Evolutionary conservation across 2,888 invertebrate species (phyloP).

Genomic region (Adelognathus sp.): DNA sequence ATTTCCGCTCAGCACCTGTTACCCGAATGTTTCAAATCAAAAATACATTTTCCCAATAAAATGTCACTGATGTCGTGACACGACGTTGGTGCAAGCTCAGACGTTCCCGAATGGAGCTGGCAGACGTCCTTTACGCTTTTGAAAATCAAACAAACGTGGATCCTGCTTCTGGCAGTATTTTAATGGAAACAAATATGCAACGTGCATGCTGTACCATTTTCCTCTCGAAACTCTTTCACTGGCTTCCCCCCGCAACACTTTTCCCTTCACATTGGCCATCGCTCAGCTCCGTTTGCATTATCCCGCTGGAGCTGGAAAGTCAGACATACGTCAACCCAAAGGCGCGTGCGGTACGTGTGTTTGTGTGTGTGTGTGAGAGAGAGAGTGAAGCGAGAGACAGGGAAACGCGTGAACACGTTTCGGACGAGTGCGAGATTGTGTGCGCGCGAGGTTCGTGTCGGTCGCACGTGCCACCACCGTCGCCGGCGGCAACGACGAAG

Average conservation of each 20-base stretch:
- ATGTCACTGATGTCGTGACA: not conserved
- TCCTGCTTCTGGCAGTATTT: constrained; percentile 50
- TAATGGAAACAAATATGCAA: constrained; percentile 63
- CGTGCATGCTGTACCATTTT: not conserved
- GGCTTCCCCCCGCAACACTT: constrained; percentile 16
- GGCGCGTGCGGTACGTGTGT: not conserved
- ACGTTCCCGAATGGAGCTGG: not conserved
- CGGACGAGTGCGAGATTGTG: constrained; percentile 27
- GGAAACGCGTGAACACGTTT: constrained; percentile 27
- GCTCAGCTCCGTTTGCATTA: constrained; percentile 38
- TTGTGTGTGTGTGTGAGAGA: too few relatives aligned
- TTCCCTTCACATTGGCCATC: constrained; percentile 2
- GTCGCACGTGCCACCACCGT: constrained; percentile 52
- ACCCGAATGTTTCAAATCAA: not conserved
- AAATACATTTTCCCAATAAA: not conserved
- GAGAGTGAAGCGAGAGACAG: too few relatives aligned
- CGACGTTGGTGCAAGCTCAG: not conserved
- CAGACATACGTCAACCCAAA: not conserved
- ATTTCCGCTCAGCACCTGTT: not conserved
- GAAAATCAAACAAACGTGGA: constrained; percentile 50
- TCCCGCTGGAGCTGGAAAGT: constrained; percentile 19
- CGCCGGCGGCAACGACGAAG: constrained; percentile 37
- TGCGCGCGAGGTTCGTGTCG: constrained; percentile 38
- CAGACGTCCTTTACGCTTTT: not conserved
- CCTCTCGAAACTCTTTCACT: not conserved